phyloP scores from a whole-genome alignment of 2,797 vertebrate species.

The Rhynchonycteris naso region DNA sequence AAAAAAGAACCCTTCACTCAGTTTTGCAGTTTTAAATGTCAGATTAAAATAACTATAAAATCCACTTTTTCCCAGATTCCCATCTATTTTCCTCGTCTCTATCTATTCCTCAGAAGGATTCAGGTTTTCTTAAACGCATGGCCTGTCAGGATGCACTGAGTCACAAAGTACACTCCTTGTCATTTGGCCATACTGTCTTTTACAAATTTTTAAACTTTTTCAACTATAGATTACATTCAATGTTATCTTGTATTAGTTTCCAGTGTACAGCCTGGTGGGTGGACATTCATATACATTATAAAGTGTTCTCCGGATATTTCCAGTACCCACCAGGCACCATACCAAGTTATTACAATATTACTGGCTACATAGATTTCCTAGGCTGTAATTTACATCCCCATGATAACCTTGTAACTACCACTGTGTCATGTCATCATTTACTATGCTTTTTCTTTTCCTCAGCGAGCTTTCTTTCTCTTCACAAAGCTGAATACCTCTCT shows the following conservation, averaged over 20 bases:
- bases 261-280: neutral
- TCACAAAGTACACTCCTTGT: neutral
- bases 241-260: neutral
- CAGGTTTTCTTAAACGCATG: neutral
- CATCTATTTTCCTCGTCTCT: neutral
- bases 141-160: constrained; percentile 13
- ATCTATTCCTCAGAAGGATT: neutral
- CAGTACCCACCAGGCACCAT: neutral
- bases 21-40: constrained; percentile 44
- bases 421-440: neutral
- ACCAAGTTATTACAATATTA: accelerated
- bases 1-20: neutral
- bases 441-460: neutral
- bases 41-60: constrained; percentile 44
- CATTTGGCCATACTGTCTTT: neutral
- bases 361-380: neutral
- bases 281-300: neutral
- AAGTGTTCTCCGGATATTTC: neutral
- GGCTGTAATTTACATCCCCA: accelerated
- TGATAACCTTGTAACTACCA: neutral
- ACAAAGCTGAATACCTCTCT: neutral
- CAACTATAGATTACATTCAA: neutral
- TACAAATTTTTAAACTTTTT: neutral
- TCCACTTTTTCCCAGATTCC: neutral
- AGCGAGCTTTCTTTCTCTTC: constrained; percentile 43